A percentile compares a stretch with the other conserved stretches of the same genome.
Evolutionary conservation across 2,797 vertebrate species (phyloP).

Genomic region (Allobates femoralis): DNA sequence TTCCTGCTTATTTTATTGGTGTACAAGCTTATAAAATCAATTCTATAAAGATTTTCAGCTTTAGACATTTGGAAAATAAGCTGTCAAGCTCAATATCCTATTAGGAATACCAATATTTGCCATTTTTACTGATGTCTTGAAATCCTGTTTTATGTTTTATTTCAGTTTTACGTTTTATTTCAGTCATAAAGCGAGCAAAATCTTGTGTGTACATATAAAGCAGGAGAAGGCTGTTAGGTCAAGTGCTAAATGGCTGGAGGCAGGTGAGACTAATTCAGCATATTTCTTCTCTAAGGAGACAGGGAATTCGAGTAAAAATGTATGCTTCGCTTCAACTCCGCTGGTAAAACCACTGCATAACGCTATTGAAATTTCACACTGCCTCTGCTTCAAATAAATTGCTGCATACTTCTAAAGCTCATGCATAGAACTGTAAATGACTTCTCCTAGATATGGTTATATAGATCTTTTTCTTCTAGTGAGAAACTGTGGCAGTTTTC

Average conservation of each 20-base stretch:
- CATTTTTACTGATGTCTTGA: conserved; percentile 53
- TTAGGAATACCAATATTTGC: conserved; percentile 48
- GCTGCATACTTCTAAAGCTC: conserved; percentile 59
- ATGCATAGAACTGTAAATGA: conserved; percentile 60
- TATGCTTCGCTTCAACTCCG: conserved; percentile 58
- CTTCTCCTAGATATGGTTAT: conserved; percentile 58
- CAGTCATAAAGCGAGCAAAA: conserved; percentile 50
- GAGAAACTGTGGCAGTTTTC: conserved; percentile 52
- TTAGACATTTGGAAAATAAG: conserved; percentile 37
- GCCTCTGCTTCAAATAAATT: conserved; percentile 62
- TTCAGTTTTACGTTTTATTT: conserved; percentile 50
- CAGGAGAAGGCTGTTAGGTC: conserved; percentile 57
- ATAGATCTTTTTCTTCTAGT: conserved; percentile 59
- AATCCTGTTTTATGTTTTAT: conserved; percentile 53
- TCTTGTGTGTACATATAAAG: conserved; percentile 56
- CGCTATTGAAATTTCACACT: conserved; percentile 64
- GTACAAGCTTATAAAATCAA: background rate
- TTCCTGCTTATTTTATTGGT: conserved; percentile 23
- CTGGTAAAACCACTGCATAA: conserved; percentile 62
- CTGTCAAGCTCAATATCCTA: conserved; percentile 40
- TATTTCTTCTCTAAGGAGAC: conserved; percentile 63
- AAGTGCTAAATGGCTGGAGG: conserved; percentile 61
- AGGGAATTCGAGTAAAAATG: conserved; percentile 58
- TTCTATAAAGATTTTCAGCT: conserved; percentile 18
- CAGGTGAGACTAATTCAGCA: conserved; percentile 62